Evolutionary conservation across 2,113 vertebrate species (phyloP), one percentile per base, ranked within the genome.

Genomic region (Campylomormyrus tamandua): DNA sequence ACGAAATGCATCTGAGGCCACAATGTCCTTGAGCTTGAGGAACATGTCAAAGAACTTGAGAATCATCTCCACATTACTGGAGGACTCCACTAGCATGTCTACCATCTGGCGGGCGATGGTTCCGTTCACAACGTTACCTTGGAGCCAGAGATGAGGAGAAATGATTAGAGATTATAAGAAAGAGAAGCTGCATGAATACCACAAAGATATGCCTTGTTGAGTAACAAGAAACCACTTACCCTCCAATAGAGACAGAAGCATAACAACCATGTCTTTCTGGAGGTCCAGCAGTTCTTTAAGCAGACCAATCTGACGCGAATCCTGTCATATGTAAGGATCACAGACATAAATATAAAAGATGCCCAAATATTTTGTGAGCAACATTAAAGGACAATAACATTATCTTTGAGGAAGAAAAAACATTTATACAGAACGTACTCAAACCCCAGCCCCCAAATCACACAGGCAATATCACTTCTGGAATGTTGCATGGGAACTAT

Each of bases 31-130:
- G 87, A 99, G 96, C 93, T 99, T 99, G 9, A 99, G 97, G 96
- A 99, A 99, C 98, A 98, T 99, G 95, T 99, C 98, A 0, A 99
- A 99, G 96, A 99, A 99, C 94, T 99, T 99, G 70, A 99, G 97
- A 93, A 99, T 99, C 97, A 99, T 98, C 93, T 99, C 98, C 92
- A 99, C 98, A 0, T 99, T 99, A 95, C 97, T 98, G 3, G 98
- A 99, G 1, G 98, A 99, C 89, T 99, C 98, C 91, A 99, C 98
- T 85, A 99, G 94, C 98, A 99, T 99, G 96, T 99, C 98, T 62
- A 99, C 98, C 98, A 99, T 99, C 93, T 99, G 98, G 45, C 96
- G 96, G 5, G 98, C 98, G 15, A 99, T 99, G 77, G 96, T 99
- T 39, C 98, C 98, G 0, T 99, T 99, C 88, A 99, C 98, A 91